Evolutionary conservation across 2,797 vertebrate genomes (phyloP).

Genomic region (Pseudochirops cupreus): DNA sequence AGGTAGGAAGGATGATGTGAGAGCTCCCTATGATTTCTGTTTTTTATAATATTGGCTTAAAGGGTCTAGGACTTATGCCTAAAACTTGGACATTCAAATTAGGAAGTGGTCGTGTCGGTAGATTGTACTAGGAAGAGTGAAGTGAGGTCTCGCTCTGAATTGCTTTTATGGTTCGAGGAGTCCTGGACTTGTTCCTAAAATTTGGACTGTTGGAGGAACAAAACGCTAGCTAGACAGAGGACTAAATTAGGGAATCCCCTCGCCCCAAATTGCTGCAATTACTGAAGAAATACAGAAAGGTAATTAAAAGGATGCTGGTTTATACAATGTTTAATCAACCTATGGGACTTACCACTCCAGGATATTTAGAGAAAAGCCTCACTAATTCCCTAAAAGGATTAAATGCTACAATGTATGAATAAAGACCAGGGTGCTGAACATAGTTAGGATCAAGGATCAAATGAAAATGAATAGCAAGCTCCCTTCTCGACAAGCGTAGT

Average conservation of each 20-base stretch:
- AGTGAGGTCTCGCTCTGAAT: not conserved
- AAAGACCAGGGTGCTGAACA: not conserved
- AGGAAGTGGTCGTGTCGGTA: not conserved
- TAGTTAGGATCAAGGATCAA: not conserved
- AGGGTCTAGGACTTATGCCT: not conserved
- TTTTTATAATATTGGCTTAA: not conserved
- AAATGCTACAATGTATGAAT: not conserved
- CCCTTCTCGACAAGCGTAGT: not conserved
- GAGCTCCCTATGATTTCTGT: not conserved
- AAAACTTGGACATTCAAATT: not conserved
- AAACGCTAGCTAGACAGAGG: not conserved
- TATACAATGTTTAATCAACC: not conserved
- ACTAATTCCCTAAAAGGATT: not conserved
- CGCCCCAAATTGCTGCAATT: not conserved
- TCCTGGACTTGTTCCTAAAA: not conserved
- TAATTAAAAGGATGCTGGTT: not conserved
- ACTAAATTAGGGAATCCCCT: not conserved
- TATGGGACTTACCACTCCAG: not conserved
- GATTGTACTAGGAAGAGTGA: not conserved
- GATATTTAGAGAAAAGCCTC: conserved; percentile 8
- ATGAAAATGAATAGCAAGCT: not conserved
- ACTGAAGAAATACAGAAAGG: not conserved
- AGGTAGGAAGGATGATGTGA: not conserved
- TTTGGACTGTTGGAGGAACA: not conserved
- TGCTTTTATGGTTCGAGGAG: not conserved